Base-by-base conservation (phyloP, 2,797 vertebrate genomes). In the Sciurus vulgaris region DNA sequence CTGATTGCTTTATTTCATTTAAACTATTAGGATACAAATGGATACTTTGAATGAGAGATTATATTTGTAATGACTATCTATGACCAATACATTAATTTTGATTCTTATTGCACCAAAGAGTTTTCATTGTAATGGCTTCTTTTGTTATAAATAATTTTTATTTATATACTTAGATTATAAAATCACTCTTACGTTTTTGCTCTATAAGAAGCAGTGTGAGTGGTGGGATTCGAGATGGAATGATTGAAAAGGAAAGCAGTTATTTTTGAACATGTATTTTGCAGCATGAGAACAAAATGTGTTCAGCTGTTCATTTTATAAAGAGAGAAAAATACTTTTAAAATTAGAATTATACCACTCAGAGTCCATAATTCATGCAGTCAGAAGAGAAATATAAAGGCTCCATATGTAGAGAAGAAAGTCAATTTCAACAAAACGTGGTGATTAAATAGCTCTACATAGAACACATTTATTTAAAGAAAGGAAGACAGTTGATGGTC, bases 261-360 rank as follows among this genome's bases (percentile, higher is more conserved):
- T 95, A 96, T 94, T 89, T 97, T 92, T 92, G 78, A 95, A 84
- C 33, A 77, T 93, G 69, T 49, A 63, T 88, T 94, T 95, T 78
- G 47, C 74, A 81, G 82, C 28, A 63, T n/a, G 65, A 93, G 92
- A 56, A 95, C 74, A 89, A 94, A 96, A 89, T 96, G 35, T 95
- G 18, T 89, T 94, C 88, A 94, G 78, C 86, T 93, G 76, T 93
- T 96, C 92, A 93, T 63, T 97, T 96, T 93, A 86, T 73, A 91
- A 76, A 51, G 70, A 91, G 79, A 90, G 70, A 86, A 91, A 94
- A 91, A 86, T 86, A 72, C 22, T 79, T 91, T 97, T 96, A 91
- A 96, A 97, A 91, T 96, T 95, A 94, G 85, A 89, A 89, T 72
- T 73, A 18, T 78, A 86, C 33, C 83, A 86, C 83, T 95, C 54